Conservation (phyloP, 1,140 invertebrate genomes). For the Gryllus bimaculatus region DNA sequence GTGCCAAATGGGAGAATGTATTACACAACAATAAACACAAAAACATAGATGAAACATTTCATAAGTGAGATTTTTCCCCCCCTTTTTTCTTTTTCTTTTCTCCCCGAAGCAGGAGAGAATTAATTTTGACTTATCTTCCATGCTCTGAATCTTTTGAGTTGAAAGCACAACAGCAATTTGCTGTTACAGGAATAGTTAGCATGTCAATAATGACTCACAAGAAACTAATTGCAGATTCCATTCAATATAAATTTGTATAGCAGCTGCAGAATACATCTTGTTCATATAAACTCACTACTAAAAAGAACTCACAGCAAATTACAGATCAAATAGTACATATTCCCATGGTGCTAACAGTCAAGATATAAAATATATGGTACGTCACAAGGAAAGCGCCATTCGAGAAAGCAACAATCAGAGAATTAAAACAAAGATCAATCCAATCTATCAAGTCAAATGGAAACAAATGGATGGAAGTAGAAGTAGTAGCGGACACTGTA, state of each 20-base stretch:
- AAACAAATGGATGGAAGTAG: constrained; percentile 12
- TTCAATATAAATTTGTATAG: constrained; percentile 13
- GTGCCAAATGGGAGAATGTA: constrained; percentile 2
- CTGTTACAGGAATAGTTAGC: not conserved
- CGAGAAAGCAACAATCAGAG: constrained; percentile 25
- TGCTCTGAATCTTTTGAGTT: not conserved
- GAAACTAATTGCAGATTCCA: not conserved
- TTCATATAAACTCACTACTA: constrained; percentile 15
- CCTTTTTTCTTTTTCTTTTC: not conserved
- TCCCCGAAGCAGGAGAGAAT: not conserved
- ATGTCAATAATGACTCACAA: not conserved
- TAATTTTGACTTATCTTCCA: not conserved
- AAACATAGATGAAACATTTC: not conserved
- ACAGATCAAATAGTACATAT: constrained; percentile 22
- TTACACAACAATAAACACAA: not conserved
- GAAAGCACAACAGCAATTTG: not conserved
- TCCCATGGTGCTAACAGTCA: constrained; percentile 24
- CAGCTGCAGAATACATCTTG: constrained; percentile 18
- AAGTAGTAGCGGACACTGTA: too few relatives aligned
- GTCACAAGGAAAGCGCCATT: constrained; percentile 26
- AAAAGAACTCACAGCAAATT: constrained; percentile 21
- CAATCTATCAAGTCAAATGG: constrained; percentile 14
- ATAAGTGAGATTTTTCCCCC: not conserved
- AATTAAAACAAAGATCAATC: constrained; percentile 24
- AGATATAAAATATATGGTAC: constrained; percentile 22